These are phyloP conservation scores for Phrynocephalus versicolor DNA, from an alignment of 2,113 vertebrate species.

Conservation along the genomic window DNA sequence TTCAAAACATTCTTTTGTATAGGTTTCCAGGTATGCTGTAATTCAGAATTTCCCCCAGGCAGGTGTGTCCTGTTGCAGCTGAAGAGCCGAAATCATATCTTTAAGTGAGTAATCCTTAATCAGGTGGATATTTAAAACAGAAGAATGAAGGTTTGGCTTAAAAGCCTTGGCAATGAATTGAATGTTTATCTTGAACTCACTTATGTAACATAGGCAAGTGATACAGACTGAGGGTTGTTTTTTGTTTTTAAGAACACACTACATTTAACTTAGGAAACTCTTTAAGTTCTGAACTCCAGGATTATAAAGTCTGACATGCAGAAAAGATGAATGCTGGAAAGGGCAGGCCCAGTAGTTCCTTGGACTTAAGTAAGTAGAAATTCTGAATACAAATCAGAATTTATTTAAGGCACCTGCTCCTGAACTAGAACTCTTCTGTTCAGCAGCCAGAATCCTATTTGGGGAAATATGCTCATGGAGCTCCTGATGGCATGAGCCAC, in stretches of 20 bases:
- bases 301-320: too few relatives aligned
- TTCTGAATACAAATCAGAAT: neutral
- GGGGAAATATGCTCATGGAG: too few relatives aligned
- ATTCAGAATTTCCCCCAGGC: slow-evolving; percentile 1
- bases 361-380: neutral
- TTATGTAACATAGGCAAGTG: neutral
- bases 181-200: slow-evolving; percentile 6
- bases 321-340: neutral
- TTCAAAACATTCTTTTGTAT: neutral
- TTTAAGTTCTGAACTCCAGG: too few relatives aligned
- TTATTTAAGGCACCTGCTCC: too few relatives aligned
- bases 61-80: slow-evolving; percentile 26
- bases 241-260: neutral
- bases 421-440: too few relatives aligned
- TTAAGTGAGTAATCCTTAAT: slow-evolving; percentile 35
- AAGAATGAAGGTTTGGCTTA: neutral
- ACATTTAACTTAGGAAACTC: neutral
- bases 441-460: too few relatives aligned
- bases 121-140: neutral
- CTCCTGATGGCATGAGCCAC: too few relatives aligned
- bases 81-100: slow-evolving; percentile 4
- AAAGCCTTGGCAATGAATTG: neutral
- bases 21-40: neutral
- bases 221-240: slow-evolving; percentile 13
- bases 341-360: neutral